These are phyloP conservation scores for Mercenaria mercenaria DNA, from an alignment of 1,140 invertebrate species.

Conservation along the genomic window DNA sequence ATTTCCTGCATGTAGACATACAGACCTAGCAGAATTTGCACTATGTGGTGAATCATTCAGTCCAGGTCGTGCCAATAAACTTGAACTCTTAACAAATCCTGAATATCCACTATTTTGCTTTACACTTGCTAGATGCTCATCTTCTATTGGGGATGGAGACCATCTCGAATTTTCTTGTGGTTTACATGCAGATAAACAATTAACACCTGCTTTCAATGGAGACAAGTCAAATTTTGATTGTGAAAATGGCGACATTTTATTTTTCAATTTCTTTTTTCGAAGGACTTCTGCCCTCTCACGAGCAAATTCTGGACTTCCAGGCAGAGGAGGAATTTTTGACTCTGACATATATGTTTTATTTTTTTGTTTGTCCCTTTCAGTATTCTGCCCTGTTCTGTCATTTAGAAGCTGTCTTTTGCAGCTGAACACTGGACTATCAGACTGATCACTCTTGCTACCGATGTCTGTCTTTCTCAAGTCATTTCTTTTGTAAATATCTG, in stretches of 20 bases:
- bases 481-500: background rate
- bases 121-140: background rate
- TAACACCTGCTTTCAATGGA: background rate
- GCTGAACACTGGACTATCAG: background rate
- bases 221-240: conserved; percentile 13
- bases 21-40: background rate
- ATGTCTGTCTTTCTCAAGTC: no score
- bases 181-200: background rate
- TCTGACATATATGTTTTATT: background rate
- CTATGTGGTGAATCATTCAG: background rate
- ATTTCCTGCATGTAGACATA: background rate
- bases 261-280: background rate
- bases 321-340: background rate
- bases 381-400: background rate
- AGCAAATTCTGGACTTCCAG: conserved; percentile 20
- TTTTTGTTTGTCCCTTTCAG: background rate
- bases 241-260: conserved; percentile 4
- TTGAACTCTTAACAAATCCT: conserved; percentile 22
- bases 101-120: background rate
- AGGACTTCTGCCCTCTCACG: background rate
- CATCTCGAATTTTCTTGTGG: background rate
- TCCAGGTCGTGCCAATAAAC: background rate
- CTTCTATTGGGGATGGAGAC: background rate
- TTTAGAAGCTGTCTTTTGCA: background rate
- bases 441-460: background rate